Conservation (phyloP, 2,797 vertebrate species). For the Gambusia yucatana region DNA sequence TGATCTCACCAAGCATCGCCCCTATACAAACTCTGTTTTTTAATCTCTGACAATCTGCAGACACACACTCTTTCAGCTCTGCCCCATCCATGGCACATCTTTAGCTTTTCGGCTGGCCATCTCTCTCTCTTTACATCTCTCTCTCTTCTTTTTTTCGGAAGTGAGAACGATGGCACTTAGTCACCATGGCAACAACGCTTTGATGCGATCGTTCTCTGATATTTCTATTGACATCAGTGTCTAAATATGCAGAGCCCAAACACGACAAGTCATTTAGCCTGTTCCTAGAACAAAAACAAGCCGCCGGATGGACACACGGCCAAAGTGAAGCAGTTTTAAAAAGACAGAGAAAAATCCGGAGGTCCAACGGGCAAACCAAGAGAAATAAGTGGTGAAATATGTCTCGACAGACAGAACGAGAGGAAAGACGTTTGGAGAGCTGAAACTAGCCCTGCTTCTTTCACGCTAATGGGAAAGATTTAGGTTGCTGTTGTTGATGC, state of each 20-base stretch:
- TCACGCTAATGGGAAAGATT: conserved; percentile 58
- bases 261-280: conserved; percentile 50
- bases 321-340: neutral
- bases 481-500: conserved; percentile 58
- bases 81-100: conserved; percentile 38
- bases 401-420: conserved; percentile 40
- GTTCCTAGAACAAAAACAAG: conserved; percentile 41
- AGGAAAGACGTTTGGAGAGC: conserved; percentile 51
- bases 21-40: conserved; percentile 24
- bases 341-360: conserved; percentile 35
- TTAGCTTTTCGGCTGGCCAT: conserved; percentile 41
- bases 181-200: conserved; percentile 82
- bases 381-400: conserved; percentile 49
- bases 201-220: conserved; percentile 81
- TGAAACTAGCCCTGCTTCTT: conserved; percentile 54
- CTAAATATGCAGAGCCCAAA: conserved; percentile 73
- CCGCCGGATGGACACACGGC: neutral
- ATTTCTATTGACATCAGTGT: conserved; percentile 79
- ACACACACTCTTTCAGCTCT: conserved; percentile 17
- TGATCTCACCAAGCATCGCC: conserved; percentile 30
- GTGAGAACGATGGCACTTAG: conserved; percentile 82
- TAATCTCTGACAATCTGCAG: conserved; percentile 22
- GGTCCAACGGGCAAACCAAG: conserved; percentile 42
- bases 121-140: conserved; percentile 21
- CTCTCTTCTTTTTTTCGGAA: conserved; percentile 48